Conservation (phyloP, 1,140 invertebrate species). For the Ptiloglossa arizonensis region DNA sequence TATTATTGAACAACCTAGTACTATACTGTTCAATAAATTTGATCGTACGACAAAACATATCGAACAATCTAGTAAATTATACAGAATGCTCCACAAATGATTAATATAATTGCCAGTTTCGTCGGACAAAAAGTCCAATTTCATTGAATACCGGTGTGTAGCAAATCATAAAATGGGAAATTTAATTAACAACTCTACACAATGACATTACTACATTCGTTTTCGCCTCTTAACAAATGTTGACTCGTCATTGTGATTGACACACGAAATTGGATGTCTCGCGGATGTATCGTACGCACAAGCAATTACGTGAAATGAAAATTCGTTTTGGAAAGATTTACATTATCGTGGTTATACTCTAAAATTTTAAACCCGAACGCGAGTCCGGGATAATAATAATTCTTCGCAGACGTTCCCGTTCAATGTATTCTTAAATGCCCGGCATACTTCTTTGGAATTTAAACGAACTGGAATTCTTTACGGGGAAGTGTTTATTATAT, state of each 20-base stretch:
- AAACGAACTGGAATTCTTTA: no score
- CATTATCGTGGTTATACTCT: background rate
- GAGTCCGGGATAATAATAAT: background rate
- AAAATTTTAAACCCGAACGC: background rate
- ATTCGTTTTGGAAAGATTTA: constrained; percentile 4
- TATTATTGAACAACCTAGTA: no score
- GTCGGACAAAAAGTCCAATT: background rate
- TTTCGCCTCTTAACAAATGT: background rate
- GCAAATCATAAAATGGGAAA: background rate
- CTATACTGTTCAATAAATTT: no score
- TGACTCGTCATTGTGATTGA: background rate
- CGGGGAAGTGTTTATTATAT: background rate
- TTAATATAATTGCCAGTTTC: no score
- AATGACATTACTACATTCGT: background rate
- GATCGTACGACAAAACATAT: no score
- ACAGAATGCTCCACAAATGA: no score
- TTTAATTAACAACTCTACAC: background rate
- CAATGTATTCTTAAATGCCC: background rate
- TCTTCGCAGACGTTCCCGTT: background rate
- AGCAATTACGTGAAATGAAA: background rate
- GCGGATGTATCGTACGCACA: background rate
- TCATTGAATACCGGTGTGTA: no score
- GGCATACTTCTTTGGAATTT: background rate
- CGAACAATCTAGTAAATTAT: no score
- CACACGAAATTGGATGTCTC: background rate